These are phyloP conservation scores for Orthosia incerta DNA, from an alignment of 2,888 invertebrate species.

Conservation along the genomic window DNA sequence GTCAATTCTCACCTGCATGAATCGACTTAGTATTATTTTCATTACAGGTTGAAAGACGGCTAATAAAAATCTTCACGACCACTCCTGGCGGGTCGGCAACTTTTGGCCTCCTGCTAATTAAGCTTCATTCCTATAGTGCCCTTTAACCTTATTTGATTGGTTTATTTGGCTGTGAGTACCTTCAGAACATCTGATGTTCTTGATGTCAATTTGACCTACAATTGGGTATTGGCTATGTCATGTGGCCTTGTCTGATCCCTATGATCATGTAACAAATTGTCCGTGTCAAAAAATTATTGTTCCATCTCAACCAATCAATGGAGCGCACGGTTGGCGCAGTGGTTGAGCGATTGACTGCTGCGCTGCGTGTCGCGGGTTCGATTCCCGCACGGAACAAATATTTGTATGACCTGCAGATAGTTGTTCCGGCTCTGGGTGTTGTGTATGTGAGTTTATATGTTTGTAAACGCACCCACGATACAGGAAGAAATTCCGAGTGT, in stretches of 20 bases:
- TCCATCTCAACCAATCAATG: neutral
- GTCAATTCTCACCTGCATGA: neutral
- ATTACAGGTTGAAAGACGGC: too few species aligned
- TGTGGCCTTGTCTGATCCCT: slow-evolving; percentile 12
- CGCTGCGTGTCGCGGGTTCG: too few species aligned
- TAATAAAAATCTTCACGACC: neutral
- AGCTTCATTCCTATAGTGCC: slow-evolving; percentile 8
- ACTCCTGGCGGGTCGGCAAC: slow-evolving; percentile 1
- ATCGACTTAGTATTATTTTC: neutral
- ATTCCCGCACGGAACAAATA: too few species aligned
- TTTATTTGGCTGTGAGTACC: slow-evolving; percentile 40
- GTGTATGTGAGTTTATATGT: too few species aligned
- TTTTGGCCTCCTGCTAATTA: slow-evolving; percentile 30
- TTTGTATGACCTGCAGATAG: too few species aligned
- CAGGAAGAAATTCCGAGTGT: too few species aligned
- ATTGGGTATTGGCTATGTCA: slow-evolving; percentile 16
- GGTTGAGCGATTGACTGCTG: too few species aligned
- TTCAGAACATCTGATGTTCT: slow-evolving; percentile 13
- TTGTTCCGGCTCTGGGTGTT: too few species aligned
- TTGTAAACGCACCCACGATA: too few species aligned
- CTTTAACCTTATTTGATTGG: slow-evolving; percentile 40
- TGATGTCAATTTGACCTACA: slow-evolving; percentile 32
- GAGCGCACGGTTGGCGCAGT: too few species aligned
- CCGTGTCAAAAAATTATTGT: neutral
- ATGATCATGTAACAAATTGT: slow-evolving; percentile 1